Base-by-base conservation (phyloP, 2,888 invertebrate species). In the Tenthredo mesomela region DNA sequence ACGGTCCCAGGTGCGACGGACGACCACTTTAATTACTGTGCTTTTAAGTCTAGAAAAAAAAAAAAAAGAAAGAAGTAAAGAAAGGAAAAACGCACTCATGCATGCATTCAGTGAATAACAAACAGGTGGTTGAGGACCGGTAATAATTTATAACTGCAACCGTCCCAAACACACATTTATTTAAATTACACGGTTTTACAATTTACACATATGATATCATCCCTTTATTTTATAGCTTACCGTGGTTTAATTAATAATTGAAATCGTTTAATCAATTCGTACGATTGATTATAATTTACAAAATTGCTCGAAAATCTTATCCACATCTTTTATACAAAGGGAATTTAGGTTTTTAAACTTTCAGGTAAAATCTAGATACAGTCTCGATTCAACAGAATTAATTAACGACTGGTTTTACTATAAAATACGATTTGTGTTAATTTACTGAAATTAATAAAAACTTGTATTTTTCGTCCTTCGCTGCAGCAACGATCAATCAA, bases 131-230 rank as follows among this genome's bases (percentile, higher is more conserved):
- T 9, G 0, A 18, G 50, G n/a, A 6, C 9, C 33, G 4, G 29
- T 50, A 77, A 77, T 54, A 40, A 43, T 9, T 73, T 33, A 43
- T 25, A 10, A 21, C 29, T 33, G 29, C 54, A 54, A 77, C 43
- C 75, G 29, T 29, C 21, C 29, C 18, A 77, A 50, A 77, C 77
- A 77, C 77, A 50, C 50, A 54, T 77, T 77, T 77, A 77, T 77
- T 77, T 77, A 29, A 77, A 77, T 54, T 54, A 77, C 29, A 54
- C 77, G 33, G 12, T 54, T 54, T 77, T 77, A 77, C 21, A 77
- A 40, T 54, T 50, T 40, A 54, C 77, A 77, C 33, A 29, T 33
- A 29, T 15, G 33, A 33, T 3, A 77, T 33, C 50, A 54, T 50
- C 18, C 4, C 10, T 61, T 50, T 61, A 61, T 61, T 61, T 0